Conservation (phyloP, 2,888 invertebrate genomes). For the Muschampia plurimacula region DNA sequence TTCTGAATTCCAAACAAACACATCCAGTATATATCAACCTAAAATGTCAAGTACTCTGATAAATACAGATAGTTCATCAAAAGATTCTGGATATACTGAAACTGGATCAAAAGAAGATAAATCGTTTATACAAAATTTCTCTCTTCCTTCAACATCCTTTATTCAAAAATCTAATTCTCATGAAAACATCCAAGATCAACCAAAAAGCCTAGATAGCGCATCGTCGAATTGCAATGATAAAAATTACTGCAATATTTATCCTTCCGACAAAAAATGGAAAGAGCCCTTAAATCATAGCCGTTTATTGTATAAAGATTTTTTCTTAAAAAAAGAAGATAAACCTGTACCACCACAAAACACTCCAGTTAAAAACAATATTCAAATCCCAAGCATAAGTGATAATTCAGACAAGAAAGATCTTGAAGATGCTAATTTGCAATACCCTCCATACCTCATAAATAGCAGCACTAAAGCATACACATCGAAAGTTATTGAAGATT, state of each 20-base stretch:
- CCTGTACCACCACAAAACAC: constrained; percentile 74
- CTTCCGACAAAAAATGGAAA: constrained; percentile 62
- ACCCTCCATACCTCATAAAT: constrained; percentile 76
- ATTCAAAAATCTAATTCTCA: constrained; percentile 59
- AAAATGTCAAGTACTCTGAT: constrained; percentile 68
- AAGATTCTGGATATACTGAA: constrained; percentile 79
- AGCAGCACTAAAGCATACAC: constrained; percentile 81
- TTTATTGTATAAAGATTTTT: constrained; percentile 79
- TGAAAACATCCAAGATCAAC: constrained; percentile 60
- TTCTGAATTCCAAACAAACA: constrained; percentile 66
- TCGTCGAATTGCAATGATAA: constrained; percentile 64
- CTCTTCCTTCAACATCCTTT: constrained; percentile 64
- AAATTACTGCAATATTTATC: constrained; percentile 57
- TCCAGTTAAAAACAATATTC: constrained; percentile 58
- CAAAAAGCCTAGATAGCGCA: constrained; percentile 72
- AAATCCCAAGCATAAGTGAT: constrained; percentile 55
- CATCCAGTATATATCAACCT: constrained; percentile 56
- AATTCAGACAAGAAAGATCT: constrained; percentile 50
- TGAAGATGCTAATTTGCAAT: constrained; percentile 61
- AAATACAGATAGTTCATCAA: constrained; percentile 74
- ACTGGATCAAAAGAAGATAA: constrained; percentile 71
- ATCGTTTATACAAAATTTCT: constrained; percentile 61
- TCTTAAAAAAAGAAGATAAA: constrained; percentile 73
- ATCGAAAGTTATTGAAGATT: constrained; percentile 82
- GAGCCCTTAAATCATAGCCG: constrained; percentile 78